A percentile compares a stretch with the other conserved stretches of the same genome.
Conservation (phyloP, 1,140 invertebrate genomes). For the Dinoponera quadriceps region DNA sequence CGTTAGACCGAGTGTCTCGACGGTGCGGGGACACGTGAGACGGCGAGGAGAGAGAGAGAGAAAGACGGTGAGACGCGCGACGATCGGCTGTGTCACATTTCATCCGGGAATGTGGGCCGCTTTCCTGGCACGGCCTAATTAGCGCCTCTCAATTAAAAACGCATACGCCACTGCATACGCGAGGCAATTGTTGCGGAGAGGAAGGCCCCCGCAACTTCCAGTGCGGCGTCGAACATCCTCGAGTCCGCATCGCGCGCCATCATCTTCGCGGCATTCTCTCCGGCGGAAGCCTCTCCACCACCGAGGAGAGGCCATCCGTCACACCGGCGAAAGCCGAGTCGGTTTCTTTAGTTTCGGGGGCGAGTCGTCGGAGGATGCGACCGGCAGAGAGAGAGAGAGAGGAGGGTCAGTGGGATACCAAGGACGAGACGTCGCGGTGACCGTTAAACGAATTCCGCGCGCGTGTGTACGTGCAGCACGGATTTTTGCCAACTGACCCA, state of each 20-base stretch:
- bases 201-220: constrained; percentile 76
- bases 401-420: background rate
- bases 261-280: no score
- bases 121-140: constrained; percentile 67
- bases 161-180: constrained; percentile 82
- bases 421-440: constrained; percentile 16
- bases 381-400: constrained; percentile 30
- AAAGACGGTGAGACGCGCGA: background rate
- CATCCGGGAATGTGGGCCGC: constrained; percentile 28
- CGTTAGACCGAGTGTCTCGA: no score
- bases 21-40: background rate
- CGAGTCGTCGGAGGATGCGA: constrained; percentile 1
- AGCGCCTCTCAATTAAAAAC: constrained; percentile 79
- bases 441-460: constrained; percentile 76
- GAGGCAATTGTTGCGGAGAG: constrained; percentile 83
- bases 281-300: no score
- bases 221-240: constrained; percentile 84
- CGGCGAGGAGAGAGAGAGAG: no score
- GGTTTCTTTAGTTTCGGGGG: background rate
- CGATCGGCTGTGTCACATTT: background rate
- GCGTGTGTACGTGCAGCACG: constrained; percentile 57
- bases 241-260: constrained; percentile 73
- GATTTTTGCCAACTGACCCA: constrained; percentile 79
- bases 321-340: constrained; percentile 6
- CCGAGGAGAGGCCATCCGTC: background rate